These are phyloP conservation scores for Microcebus griseorufus DNA, from an alignment of 2,113 vertebrate species.

Conservation along the genomic window DNA sequence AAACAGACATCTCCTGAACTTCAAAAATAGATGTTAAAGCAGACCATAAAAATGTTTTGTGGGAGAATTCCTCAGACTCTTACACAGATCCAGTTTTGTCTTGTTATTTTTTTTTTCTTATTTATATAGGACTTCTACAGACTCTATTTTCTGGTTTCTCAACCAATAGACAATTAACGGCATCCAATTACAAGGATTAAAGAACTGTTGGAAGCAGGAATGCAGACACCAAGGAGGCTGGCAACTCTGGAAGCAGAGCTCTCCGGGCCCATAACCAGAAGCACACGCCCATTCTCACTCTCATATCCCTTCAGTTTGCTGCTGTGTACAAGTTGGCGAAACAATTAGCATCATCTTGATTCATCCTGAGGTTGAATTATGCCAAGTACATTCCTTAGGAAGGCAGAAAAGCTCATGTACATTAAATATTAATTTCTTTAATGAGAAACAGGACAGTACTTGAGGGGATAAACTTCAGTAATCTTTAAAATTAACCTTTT, in stretches of 20 bases:
- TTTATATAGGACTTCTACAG: neutral
- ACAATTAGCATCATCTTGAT: neutral
- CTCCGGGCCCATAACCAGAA: neutral
- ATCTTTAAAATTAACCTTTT: neutral
- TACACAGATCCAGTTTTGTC: neutral
- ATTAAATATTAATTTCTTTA: neutral
- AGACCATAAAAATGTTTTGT: neutral
- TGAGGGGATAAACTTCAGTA: neutral
- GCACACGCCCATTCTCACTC: neutral
- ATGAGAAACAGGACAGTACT: neutral
- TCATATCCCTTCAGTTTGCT: rapidly evolving
- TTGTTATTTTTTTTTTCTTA: neutral
- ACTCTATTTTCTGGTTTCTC: neutral
- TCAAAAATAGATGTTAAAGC: conserved; percentile 17
- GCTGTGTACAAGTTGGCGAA: neutral
- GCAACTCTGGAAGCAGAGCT: neutral
- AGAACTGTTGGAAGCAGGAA: neutral
- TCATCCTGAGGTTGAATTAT: neutral
- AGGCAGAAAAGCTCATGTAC: neutral
- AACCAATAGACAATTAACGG: neutral
- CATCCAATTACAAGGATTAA: neutral
- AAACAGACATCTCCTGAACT: neutral
- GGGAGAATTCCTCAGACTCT: neutral
- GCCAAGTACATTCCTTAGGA: neutral
- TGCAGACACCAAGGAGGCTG: neutral